Evolutionary conservation across 2,888 invertebrate genomes (phyloP), one percentile per base, ranked within the genome.

Genomic region (Cryptus viduatorius): DNA sequence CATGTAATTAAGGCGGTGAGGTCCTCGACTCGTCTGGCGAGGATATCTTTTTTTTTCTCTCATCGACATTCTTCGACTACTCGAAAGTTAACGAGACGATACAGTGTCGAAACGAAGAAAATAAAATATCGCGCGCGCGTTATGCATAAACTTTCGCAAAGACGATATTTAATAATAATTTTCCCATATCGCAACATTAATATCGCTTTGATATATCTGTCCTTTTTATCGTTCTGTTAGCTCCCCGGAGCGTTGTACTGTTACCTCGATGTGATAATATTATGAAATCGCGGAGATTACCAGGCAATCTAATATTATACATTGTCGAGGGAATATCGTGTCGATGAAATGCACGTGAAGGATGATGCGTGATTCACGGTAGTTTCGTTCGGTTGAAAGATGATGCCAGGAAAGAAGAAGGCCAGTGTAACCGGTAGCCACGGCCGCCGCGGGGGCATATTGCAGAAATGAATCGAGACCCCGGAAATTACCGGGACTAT

Each of bases 341-440:
- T 10, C n/a, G 69, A 69, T 14, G 5, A 68, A 14, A 16, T 56
- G 14, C 29, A 24, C 24, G 61, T 24, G 37, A 61, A 64, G 44
- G 37, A 61, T 50, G 44, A 61, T 69, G 61, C 61, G 78, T 71
- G 78, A 46, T 67, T 79, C 19, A 16, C 61, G 78, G 37, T 61
- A 64, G 61, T 71, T 79, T 71, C 37, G 53, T 53, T 53, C 2
- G 53, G 56, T 77, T 42, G 48, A 37, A 69, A 59, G 69, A 78
- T 61, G 48, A 24, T 19, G 7, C 14, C 14, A 53, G 42, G 12
- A 53, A 42, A 44, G 19, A 53, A 50, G 12, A 53, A 42, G 53
- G 19, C 53, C 53, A n/a, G 53, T 37, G 37, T 56, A 46, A 61
- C 31, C 73, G 61, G 14, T 12, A 16, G 42, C 16, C 31, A 59